Evolutionary conservation across 2,113 vertebrate species (phyloP), one percentile per base, ranked within the genome.

Genomic region (Amblyopsis rosae): DNA sequence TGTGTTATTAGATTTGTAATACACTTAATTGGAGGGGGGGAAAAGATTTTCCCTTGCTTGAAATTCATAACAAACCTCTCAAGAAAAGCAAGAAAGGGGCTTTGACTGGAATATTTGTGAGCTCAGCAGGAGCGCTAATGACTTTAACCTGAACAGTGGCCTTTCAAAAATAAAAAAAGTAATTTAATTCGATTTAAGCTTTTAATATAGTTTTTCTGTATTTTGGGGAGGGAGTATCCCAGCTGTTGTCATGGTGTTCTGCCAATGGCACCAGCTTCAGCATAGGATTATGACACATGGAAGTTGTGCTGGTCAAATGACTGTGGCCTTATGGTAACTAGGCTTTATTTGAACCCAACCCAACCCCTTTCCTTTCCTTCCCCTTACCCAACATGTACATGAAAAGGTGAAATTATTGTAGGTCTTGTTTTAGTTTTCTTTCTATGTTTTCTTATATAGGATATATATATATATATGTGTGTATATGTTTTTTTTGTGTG

Each of bases 251-350:
- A 49, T 49, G 58, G 70, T 53, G 70, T 82, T 66, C 73, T 82
- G 77, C 82, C 73, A 74, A 66, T 66, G 26, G 75, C 72, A 70
- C 72, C 88, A 90, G 81, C 88, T 90, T 83, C 79, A 73, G 85
- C 79, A 73, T 55, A 41, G 73, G 75, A 89, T 90, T 89, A 90
- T 83, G 77, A 80, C 79, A 77, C 85, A 77, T 82, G 75, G 76
- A 78, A 86, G 79, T 82, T 87, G 84, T 74, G 81, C 75, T 76
- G 79, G 75, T 90, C 72, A 75, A 74, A 82, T 74, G 82, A 90
- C 76, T 79, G 67, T 56, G 67, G 61, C 68, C 77, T 82, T 79
- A 83, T 78, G 77, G 77, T 84, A 71, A 76, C 68, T 73, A 65
- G 68, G 60, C 72, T 76, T 59, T 54, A 49, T 80, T 73, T 77